These are phyloP conservation scores for Thunnus maccoyii DNA, from an alignment of 2,113 vertebrate genomes.

Conservation along the genomic window DNA sequence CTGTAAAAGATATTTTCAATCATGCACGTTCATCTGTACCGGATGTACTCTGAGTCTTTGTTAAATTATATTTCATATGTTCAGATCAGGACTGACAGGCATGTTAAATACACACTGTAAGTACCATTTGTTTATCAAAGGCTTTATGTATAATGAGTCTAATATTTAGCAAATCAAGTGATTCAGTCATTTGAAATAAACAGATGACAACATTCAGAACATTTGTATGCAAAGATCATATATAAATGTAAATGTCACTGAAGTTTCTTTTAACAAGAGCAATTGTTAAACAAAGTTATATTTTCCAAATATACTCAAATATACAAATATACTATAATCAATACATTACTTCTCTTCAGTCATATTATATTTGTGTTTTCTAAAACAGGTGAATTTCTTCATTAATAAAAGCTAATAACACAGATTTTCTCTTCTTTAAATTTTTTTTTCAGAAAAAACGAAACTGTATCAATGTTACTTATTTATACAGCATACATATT, in stretches of 20 bases:
- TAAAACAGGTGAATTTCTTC: not conserved
- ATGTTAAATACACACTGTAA: not conserved
- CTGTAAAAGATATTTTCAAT: constrained; percentile 22
- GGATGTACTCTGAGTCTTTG: not conserved
- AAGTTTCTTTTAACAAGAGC: not conserved
- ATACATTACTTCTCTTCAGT: not conserved
- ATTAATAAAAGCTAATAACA: not conserved
- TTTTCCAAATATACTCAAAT: not conserved
- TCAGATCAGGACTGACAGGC: not conserved
- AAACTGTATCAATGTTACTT: not conserved
- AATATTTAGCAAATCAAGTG: not conserved
- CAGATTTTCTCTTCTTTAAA: not conserved
- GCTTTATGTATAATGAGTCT: not conserved
- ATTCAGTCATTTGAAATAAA: not conserved
- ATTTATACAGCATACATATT: not conserved
- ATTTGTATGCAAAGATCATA: not conserved
- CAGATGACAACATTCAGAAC: not conserved
- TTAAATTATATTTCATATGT: constrained; percentile 10
- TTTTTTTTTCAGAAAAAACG: not conserved
- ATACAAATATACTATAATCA: not conserved
- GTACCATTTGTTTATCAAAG: not conserved
- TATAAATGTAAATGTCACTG: not conserved
- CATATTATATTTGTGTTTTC: not conserved
- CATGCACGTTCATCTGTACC: not conserved
- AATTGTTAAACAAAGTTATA: not conserved